Evolutionary conservation across 2,797 vertebrate genomes (phyloP).

Genomic region (Chaenodraco wilsoni): DNA sequence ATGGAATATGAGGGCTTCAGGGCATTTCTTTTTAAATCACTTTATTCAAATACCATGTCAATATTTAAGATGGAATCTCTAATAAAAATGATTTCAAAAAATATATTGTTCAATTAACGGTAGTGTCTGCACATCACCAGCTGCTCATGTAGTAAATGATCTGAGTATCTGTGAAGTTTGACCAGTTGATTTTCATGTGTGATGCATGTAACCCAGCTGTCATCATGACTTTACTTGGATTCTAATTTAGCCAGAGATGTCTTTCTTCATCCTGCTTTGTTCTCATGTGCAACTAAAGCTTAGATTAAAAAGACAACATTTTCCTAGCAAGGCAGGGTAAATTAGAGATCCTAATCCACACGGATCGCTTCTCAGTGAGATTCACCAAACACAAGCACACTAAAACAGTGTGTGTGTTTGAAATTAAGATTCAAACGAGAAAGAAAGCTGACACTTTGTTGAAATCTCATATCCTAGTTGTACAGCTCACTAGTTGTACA

Average conservation of each 20-base stretch:
- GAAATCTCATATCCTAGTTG: conserved; percentile 7
- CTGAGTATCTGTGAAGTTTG: background rate
- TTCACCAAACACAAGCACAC: conserved; percentile 5
- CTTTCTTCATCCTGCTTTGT: background rate
- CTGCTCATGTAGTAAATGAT: background rate
- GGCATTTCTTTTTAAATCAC: too few relatives aligned
- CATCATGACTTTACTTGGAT: background rate
- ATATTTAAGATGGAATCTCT: too few relatives aligned
- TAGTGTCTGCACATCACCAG: background rate
- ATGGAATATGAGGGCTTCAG: too few relatives aligned
- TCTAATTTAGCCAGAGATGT: background rate
- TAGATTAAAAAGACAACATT: conserved; percentile 15
- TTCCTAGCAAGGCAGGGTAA: background rate
- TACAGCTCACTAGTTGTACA: background rate
- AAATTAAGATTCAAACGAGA: too few relatives aligned
- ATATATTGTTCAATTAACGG: too few relatives aligned
- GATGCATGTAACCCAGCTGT: background rate
- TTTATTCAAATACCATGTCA: too few relatives aligned
- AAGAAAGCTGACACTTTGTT: background rate
- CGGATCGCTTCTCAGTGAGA: conserved; percentile 12
- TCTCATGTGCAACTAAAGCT: conserved; percentile 15
- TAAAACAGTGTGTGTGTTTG: background rate
- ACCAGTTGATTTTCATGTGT: background rate
- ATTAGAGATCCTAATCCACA: conserved; percentile 39
- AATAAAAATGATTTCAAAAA: too few relatives aligned